These are phyloP conservation scores for Seriola dumerili DNA, from an alignment of 2,113 vertebrate genomes.

Conservation along the genomic window DNA sequence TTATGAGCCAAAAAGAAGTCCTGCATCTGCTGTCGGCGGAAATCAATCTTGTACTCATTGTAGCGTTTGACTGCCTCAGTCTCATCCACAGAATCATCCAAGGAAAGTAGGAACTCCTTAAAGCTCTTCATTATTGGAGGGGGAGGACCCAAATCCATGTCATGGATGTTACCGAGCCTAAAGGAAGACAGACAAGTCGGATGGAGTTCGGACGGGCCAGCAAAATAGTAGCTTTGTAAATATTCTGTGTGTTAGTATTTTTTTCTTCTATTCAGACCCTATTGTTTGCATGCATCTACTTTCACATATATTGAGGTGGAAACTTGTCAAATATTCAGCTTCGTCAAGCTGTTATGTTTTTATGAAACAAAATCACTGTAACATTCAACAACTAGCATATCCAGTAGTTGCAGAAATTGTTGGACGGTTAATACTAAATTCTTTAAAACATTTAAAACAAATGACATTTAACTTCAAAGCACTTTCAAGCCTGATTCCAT, in stretches of 20 bases:
- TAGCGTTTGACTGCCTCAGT: slow-evolving; percentile 94
- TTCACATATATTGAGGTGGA: neutral
- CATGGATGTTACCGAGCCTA: slow-evolving; percentile 93
- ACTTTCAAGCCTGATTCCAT: neutral
- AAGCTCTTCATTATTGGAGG: slow-evolving; percentile 94
- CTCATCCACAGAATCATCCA: slow-evolving; percentile 95
- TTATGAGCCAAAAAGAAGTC: slow-evolving; percentile 96
- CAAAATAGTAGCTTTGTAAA: neutral
- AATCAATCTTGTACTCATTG: slow-evolving; percentile 95
- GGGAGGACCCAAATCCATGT: slow-evolving; percentile 90
- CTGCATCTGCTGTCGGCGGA: slow-evolving; percentile 95
- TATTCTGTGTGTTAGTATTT: neutral
- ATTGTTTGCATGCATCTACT: neutral
- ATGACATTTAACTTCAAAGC: neutral
- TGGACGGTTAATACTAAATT: neutral
- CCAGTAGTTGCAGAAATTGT: neutral
- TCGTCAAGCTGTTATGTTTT: too few relatives aligned
- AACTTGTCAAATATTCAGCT: neutral
- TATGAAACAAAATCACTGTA: too few relatives aligned
- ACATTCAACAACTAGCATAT: neutral
- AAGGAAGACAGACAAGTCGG: neutral
- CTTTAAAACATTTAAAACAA: neutral
- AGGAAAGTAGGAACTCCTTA: slow-evolving; percentile 92
- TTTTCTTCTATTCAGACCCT: neutral
- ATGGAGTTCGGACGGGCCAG: neutral